Evolutionary conservation across 1,140 invertebrate species (phyloP).

Genomic region (Coelopa frigida): DNA sequence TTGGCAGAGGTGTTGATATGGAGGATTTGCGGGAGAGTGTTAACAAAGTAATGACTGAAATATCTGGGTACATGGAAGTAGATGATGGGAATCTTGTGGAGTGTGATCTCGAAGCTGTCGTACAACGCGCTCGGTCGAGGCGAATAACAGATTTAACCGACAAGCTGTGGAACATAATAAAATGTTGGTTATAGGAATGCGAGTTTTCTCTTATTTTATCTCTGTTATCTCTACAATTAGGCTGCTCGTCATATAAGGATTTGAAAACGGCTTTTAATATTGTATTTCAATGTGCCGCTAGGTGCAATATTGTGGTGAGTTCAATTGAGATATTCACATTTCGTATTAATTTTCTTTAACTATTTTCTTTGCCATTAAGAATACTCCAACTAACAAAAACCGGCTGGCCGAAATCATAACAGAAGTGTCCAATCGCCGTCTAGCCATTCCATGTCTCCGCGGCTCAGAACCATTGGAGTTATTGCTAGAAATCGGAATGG

Average conservation of each 20-base stretch:
- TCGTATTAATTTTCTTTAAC: constrained; percentile 1
- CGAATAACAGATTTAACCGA: constrained; percentile 34
- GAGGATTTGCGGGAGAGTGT: constrained; percentile 32
- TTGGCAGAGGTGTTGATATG: constrained; percentile 30
- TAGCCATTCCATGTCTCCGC: constrained; percentile 37
- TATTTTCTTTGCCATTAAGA: constrained; percentile 16
- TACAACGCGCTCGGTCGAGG: constrained; percentile 26
- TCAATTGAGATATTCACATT: neutral
- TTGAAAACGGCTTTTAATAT: constrained; percentile 34
- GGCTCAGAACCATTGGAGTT: constrained; percentile 40
- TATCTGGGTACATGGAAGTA: constrained; percentile 21
- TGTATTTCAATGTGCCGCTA: constrained; percentile 38
- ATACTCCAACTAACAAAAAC: constrained; percentile 41
- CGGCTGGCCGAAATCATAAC: constrained; percentile 39
- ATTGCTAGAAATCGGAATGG: constrained; percentile 40
- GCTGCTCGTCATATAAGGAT: constrained; percentile 35
- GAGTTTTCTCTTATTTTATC: neutral
- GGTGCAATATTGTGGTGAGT: constrained; percentile 39
- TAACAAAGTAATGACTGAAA: constrained; percentile 33
- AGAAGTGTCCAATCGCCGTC: constrained; percentile 33
- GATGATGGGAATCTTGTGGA: constrained; percentile 14
- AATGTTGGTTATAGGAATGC: constrained; percentile 13
- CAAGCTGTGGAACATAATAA: constrained; percentile 39
- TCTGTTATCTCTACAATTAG: constrained; percentile 5
- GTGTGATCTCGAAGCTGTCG: constrained; percentile 32